A percentile compares a stretch with the other conserved stretches of the same genome.
Conservation (phyloP, 2,113 vertebrate species). For the Numida meleagris region DNA sequence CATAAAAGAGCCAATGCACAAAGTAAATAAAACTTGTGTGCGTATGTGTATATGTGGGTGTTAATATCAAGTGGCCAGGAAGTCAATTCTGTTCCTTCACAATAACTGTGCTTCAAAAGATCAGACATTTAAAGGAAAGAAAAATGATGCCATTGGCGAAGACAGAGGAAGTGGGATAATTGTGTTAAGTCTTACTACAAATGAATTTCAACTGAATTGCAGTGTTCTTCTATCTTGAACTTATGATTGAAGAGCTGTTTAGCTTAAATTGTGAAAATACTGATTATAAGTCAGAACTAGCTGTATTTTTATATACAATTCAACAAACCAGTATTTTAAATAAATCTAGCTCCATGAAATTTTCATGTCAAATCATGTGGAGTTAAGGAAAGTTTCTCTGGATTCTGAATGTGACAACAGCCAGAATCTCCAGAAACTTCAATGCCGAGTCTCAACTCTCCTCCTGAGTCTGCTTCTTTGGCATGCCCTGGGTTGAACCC, state of each 20-base stretch:
- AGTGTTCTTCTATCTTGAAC: background rate
- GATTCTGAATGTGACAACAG: background rate
- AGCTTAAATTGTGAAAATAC: background rate
- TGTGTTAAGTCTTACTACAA: background rate
- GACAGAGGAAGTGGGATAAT: background rate
- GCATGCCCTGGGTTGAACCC: background rate
- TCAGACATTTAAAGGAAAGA: background rate
- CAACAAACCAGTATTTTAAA: background rate
- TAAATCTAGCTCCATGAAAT: background rate
- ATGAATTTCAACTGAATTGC: background rate
- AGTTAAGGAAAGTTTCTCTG: background rate
- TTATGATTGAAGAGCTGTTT: background rate
- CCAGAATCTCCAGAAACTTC: background rate
- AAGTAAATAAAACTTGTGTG: background rate
- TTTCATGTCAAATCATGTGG: background rate
- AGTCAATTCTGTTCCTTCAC: background rate
- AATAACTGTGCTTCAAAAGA: background rate
- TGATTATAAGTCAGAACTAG: background rate
- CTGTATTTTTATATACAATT: background rate
- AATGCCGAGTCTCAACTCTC: background rate
- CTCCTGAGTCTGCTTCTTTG: background rate
- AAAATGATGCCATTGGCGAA: background rate
- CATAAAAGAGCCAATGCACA: background rate
- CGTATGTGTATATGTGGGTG: background rate
- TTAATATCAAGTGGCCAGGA: background rate